Evolutionary conservation across 1,140 invertebrate genomes (phyloP).

Genomic region (Neuroterus valhalla): DNA sequence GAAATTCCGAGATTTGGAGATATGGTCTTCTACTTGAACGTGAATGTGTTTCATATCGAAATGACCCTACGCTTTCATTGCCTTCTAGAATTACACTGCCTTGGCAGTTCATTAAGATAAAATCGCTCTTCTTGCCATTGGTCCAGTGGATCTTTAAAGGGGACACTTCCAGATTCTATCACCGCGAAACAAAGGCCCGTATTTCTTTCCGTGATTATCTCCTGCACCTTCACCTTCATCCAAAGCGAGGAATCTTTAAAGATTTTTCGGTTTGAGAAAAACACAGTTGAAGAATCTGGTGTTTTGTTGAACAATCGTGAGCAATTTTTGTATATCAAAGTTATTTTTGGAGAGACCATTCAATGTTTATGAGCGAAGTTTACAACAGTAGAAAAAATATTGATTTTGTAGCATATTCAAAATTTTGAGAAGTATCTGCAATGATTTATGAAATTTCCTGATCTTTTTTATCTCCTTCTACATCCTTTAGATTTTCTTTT

Average conservation of each 20-base stretch:
- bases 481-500: too few species aligned
- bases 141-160: conserved; percentile 20
- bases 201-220: conserved; percentile 42
- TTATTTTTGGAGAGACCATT: neutral
- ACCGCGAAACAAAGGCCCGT: conserved; percentile 54
- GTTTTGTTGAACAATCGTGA: neutral
- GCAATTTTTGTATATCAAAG: neutral
- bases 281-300: neutral
- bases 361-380: too few species aligned
- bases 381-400: too few species aligned
- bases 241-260: neutral
- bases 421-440: too few species aligned
- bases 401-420: too few species aligned
- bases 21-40: neutral
- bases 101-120: conserved; percentile 67
- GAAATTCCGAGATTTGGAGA: too few species aligned
- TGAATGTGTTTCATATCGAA: neutral
- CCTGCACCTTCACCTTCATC: neutral
- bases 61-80: neutral
- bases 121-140: conserved; percentile 43
- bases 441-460: too few species aligned
- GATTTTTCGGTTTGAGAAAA: neutral
- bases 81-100: conserved; percentile 47
- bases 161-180: conserved; percentile 56
- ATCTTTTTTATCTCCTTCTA: too few species aligned